Percentiles rank a stretch among this genome's conserved stretches.
Conservation (phyloP, 2,113 vertebrate species). For the Lophura nycthemera region DNA sequence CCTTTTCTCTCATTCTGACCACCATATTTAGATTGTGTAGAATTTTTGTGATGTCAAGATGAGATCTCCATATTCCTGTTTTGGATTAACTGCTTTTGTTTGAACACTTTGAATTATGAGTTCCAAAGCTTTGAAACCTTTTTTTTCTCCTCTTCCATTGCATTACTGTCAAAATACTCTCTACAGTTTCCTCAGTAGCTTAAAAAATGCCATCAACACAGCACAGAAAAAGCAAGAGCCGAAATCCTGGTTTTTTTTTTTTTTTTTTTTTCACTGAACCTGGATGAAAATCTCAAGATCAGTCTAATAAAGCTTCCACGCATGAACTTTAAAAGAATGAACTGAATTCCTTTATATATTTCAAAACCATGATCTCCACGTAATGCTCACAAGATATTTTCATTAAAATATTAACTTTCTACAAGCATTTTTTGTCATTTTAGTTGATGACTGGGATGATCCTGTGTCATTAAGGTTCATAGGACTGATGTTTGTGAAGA, state of each 20-base stretch:
- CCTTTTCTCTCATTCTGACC: neutral
- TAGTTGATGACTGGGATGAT: neutral
- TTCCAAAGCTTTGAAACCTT: neutral
- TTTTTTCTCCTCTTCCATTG: neutral
- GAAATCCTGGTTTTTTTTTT: neutral
- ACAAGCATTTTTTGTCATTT: neutral
- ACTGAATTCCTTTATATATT: neutral
- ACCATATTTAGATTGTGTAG: neutral
- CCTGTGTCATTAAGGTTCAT: neutral
- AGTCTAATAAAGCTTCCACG: neutral
- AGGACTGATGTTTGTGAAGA: neutral
- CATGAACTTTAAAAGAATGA: neutral
- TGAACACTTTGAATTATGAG: neutral
- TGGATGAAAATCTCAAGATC: neutral
- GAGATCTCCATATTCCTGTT: accelerated
- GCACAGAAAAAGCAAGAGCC: neutral
- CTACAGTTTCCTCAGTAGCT: neutral
- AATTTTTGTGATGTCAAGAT: neutral
- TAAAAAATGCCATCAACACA: neutral
- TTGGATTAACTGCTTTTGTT: neutral
- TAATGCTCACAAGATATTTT: neutral
- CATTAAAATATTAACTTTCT: neutral
- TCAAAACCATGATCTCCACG: neutral
- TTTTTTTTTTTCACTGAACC: neutral
- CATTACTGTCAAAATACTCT: neutral